Percentiles rank a stretch among this genome's conserved stretches.
phyloP scores from a whole-genome alignment of 2,888 invertebrate species.

The Seira sanloemensis region DNA sequence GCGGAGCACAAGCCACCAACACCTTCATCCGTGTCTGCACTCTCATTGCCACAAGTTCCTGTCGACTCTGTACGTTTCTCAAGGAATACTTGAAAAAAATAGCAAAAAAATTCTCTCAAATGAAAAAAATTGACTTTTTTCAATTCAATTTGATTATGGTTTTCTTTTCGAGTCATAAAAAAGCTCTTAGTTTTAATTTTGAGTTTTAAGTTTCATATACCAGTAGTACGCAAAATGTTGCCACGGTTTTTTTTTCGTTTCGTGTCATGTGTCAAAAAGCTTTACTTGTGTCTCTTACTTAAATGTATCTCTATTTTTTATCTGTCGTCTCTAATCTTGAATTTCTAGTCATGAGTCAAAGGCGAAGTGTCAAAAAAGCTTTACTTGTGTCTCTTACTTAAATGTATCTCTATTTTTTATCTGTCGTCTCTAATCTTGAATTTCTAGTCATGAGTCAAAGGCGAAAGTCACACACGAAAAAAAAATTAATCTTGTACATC shows the following conservation, averaged over 20 bases:
- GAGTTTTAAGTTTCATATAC: no score
- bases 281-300: neutral
- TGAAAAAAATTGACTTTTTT: conserved; percentile 10
- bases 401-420: neutral
- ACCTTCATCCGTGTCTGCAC: conserved; percentile 81
- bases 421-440: neutral
- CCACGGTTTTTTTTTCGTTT: neutral
- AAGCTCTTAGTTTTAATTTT: conserved; percentile 1
- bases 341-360: conserved; percentile 7
- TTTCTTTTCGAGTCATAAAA: neutral
- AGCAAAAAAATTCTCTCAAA: conserved; percentile 15
- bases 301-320: neutral
- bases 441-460: conserved; percentile 10
- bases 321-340: neutral
- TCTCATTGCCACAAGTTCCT: conserved; percentile 89
- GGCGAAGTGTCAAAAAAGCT: no score
- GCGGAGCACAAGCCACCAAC: conserved; percentile 80
- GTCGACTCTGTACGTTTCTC: conserved; percentile 82
- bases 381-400: neutral
- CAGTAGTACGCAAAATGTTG: no score
- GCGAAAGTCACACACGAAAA: neutral
- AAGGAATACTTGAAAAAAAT: conserved; percentile 15
- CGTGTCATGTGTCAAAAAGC: neutral
- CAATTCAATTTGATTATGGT: neutral
- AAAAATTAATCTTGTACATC: neutral